Base-by-base conservation (phyloP, 2,797 vertebrate genomes). In the Poeciliopsis presidionis region DNA sequence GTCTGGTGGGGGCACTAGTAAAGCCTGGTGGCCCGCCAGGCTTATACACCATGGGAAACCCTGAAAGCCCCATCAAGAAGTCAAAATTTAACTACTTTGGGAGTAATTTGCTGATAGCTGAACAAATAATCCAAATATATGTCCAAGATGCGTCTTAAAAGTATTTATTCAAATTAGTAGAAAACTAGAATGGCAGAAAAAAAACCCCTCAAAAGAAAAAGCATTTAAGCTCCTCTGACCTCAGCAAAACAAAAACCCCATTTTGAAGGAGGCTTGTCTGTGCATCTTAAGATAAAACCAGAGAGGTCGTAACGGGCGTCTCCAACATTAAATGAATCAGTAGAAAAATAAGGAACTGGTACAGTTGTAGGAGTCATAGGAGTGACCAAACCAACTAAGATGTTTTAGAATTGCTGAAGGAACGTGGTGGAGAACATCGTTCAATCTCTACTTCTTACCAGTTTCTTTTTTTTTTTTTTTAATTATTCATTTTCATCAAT, bases 251-350 rank as follows among this genome's bases (percentile, higher is more conserved):
- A 53, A 28, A 13, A 45, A 36, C 33, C n/a, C 16, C 9, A 36
- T 53, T 14, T 14, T 16, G 39, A 47, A 12, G 43, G 6, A 61
- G 41, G 49, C 47, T 11, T 6, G 36, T 63, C 30, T 36, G 33
- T 1, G 75, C 33, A 65, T 78, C 20, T 74, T 30, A 59, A 46
- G 59, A 73, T 51, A 78, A 78, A 20, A 51, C 49, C 36, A 73
- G 61, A 76, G 70, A 47, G 61, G 46, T 45, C 61, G 70, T 33
- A 74, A 51, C 20, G 28, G 14, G 72, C 79, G n/a, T 13, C 55
- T 57, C 57, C 22, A 80, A 53, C 30, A 73, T 77, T 39, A 22
- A 70, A 73, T 46, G 45, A 78, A 65, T 75, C 33, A 63, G 57
- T 47, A 14, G 16, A 5, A 43, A 82, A 73, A 7, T 33, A 14